Percentiles rank a stretch among this genome's conserved stretches.
These are phyloP conservation scores for Camarhynchus parvulus DNA, from an alignment of 2,113 vertebrate genomes.

Conservation along the genomic window DNA sequence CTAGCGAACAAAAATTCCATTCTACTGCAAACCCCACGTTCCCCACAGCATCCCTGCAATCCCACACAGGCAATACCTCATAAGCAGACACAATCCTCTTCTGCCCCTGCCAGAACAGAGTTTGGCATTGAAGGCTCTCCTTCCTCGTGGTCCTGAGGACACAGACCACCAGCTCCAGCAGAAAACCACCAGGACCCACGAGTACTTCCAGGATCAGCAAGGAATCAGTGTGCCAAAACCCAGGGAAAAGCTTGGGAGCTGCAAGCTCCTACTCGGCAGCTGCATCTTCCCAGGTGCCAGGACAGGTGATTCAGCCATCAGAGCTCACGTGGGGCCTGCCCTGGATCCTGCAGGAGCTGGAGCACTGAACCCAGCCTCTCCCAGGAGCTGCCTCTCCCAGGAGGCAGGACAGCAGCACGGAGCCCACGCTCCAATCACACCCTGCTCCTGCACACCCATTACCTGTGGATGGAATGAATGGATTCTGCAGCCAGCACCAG, in stretches of 20 bases:
- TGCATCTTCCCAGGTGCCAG: background rate
- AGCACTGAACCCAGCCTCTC: background rate
- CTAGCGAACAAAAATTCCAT: background rate
- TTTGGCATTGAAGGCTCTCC: background rate
- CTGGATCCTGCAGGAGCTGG: background rate
- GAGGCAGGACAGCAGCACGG: background rate
- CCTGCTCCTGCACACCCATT: background rate
- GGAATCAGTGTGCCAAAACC: fast-evolving
- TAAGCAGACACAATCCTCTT: slow-evolving; percentile 52
- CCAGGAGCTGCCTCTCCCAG: background rate
- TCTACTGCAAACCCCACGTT: background rate
- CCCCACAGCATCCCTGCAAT: background rate
- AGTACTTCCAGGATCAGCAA: background rate
- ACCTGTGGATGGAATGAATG: fast-evolving
- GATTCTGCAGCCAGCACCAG: fast-evolving
- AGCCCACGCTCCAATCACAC: background rate
- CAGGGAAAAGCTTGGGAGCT: background rate
- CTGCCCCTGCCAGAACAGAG: background rate
- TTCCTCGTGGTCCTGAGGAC: background rate
- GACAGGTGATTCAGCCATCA: background rate
- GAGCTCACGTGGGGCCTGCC: background rate
- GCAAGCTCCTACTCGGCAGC: background rate
- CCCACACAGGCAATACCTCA: background rate
- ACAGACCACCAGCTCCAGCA: background rate
- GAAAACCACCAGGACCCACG: fast-evolving